Percentiles rank a stretch among this genome's conserved stretches.
Evolutionary conservation across 2,888 invertebrate species (phyloP).

Genomic region (Drosophila hawaiiensis): DNA sequence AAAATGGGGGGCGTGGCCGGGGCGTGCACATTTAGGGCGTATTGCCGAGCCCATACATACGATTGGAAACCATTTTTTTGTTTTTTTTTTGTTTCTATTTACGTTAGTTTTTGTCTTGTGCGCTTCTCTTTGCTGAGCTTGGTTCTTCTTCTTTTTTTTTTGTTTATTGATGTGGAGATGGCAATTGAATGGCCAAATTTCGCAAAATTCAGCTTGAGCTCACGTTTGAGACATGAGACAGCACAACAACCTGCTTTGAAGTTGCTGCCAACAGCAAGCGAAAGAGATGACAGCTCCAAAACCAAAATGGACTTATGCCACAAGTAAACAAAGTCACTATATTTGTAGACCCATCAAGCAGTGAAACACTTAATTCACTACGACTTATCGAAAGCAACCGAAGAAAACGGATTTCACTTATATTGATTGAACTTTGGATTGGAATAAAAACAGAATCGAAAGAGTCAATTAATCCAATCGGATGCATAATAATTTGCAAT

Average conservation of each 20-base stretch:
- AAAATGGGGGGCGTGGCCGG: constrained; percentile 71
- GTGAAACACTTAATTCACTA: background rate
- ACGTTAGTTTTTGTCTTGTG: constrained; percentile 52
- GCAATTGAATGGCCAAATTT: constrained; percentile 78
- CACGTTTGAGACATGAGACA: constrained; percentile 66
- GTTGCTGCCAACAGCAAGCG: constrained; percentile 26
- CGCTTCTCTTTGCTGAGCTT: constrained; percentile 23
- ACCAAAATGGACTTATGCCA: background rate
- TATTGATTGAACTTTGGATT: background rate
- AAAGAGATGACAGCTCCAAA: constrained; percentile 37
- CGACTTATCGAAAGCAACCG: background rate
- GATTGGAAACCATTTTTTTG: constrained; percentile 49
- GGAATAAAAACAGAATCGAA: background rate
- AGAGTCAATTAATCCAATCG: background rate
- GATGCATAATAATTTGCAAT: background rate
- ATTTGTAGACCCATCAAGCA: background rate
- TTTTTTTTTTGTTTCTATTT: constrained; percentile 9
- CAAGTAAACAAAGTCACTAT: background rate
- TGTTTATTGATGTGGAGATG: constrained; percentile 55
- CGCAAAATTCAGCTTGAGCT: constrained; percentile 74
- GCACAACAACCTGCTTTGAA: constrained; percentile 54
- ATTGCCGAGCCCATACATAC: constrained; percentile 70
- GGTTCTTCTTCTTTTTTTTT: constrained; percentile 26
- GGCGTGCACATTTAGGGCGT: constrained; percentile 65
- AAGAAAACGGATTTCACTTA: background rate